These are phyloP conservation scores for Pseudanteris insignis DNA, from an alignment of 2,888 invertebrate genomes.

Conservation along the genomic window DNA sequence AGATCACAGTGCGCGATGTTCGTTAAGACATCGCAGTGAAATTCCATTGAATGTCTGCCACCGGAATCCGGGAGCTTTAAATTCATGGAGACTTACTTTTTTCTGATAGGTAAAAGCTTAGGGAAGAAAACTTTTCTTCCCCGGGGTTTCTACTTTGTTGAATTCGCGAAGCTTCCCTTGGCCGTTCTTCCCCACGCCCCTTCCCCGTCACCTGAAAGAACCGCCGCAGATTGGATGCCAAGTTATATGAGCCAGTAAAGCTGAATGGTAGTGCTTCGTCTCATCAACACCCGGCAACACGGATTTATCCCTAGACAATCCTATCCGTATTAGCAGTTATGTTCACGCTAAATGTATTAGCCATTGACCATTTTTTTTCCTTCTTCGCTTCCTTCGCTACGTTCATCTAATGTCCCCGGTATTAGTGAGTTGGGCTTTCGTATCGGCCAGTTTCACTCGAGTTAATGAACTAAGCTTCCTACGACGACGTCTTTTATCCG, in stretches of 20 bases:
- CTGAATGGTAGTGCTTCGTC: constrained; percentile 24
- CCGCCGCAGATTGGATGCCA: constrained; percentile 32
- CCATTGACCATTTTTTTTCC: not conserved
- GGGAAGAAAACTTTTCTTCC: constrained; percentile 25
- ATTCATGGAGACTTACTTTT: constrained; percentile 39
- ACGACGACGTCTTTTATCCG: too few species aligned
- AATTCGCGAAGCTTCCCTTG: constrained; percentile 24
- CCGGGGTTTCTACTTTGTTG: constrained; percentile 33
- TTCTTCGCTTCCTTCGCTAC: too few species aligned
- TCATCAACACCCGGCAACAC: constrained; percentile 19
- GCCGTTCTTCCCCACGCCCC: constrained; percentile 22
- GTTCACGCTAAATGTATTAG: constrained; percentile 2
- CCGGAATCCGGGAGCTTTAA: constrained; percentile 23
- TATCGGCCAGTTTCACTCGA: not conserved
- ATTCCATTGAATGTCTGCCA: constrained; percentile 28
- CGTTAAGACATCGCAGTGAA: constrained; percentile 33
- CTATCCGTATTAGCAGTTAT: constrained; percentile 3
- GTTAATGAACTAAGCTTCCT: too few species aligned
- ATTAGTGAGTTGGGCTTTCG: not conserved
- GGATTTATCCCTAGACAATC: constrained; percentile 20
- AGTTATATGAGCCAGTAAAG: constrained; percentile 37
- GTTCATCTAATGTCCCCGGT: not conserved
- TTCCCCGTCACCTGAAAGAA: too few species aligned
- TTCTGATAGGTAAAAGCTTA: constrained; percentile 30
- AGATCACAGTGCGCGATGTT: constrained; percentile 9